These are phyloP conservation scores for Trinectes maculatus DNA, from an alignment of 2,113 vertebrate genomes.

Conservation along the genomic window DNA sequence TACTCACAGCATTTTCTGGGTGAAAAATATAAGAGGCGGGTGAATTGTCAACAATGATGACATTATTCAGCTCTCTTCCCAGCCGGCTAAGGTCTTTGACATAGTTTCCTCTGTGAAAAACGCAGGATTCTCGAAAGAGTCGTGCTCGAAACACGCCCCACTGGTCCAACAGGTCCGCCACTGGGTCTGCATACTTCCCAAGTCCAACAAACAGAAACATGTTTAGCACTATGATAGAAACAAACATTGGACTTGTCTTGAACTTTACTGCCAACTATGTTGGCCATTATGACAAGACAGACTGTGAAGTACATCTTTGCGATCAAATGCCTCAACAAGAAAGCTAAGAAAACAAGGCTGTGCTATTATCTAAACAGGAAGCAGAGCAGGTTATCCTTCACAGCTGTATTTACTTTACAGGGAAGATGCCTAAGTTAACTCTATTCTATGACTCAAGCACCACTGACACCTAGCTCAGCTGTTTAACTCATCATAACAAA, in stretches of 20 bases:
- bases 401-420: slow-evolving; percentile 2
- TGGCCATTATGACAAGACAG: not conserved
- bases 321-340: not conserved
- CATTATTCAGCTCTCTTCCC: slow-evolving; percentile 94
- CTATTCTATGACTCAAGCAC: slow-evolving; percentile 41
- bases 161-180: slow-evolving; percentile 96
- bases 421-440: slow-evolving; percentile 16
- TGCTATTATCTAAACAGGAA: slow-evolving; percentile 7
- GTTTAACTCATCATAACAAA: slow-evolving; percentile 5
- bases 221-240: not conserved
- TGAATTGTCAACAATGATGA: slow-evolving; percentile 98
- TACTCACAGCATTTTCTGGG: slow-evolving; percentile 98
- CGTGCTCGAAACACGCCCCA: slow-evolving; percentile 96
- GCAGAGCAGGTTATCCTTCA: slow-evolving; percentile 11
- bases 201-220: slow-evolving; percentile 7
- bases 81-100: slow-evolving; percentile 98
- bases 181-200: slow-evolving; percentile 94
- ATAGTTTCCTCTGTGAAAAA: slow-evolving; percentile 98
- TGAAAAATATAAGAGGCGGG: slow-evolving; percentile 99
- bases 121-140: slow-evolving; percentile 98
- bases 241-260: not conserved
- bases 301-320: not conserved
- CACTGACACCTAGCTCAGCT: slow-evolving; percentile 19
- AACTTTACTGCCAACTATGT: not conserved
- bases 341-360: slow-evolving; percentile 9